Base-by-base conservation (phyloP, 2,888 invertebrate species). In the Volucella zonaria region DNA sequence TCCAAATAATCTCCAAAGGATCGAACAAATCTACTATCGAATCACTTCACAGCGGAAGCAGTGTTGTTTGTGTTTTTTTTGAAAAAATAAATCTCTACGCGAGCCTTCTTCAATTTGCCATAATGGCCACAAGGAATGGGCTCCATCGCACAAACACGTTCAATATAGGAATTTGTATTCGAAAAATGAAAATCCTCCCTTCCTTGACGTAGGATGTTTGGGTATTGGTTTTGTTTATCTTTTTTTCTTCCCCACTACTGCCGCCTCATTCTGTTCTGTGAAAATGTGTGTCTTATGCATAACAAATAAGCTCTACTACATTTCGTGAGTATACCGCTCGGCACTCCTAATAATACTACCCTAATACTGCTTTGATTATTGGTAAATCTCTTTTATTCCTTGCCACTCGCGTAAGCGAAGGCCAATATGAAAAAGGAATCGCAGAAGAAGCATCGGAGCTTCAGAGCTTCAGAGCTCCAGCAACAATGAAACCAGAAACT, bases 321-420 rank as follows among this genome's bases (percentile, higher is more conserved):
- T 14, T 31, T 6, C 31, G 6, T 31, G 31, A 6, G 31, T 23
- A 31, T 31, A 6, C 31, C 31, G 6, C 31, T 31, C 3, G 31
- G 45, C 49, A 49, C 51, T 38, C 49, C 67, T 61, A 68, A 76
- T 61, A 76, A 76, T 76, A 54, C 76, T 61, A 54, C 76, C 67
- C 67, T 76, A 76, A 76, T 76, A 40, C 67, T 61, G 47, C 62
- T 70, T 70, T 77, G 77, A 77, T 70, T 77, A 77, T 62, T 70
- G 62, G 61, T 70, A 68, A 77, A 77, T 77, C 76, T 68, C 68
- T 77, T 75, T 66, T 67, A 51, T 42, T 70, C 59, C 14, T 61
- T 54, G 52, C 52, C 42, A 47, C 38, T 9, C 11, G 62, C 14
- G 47, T 31, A 31, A 31, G 1, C 31, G 31, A 31, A 31, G 6